Conservation (phyloP, 92 coral and sea anemone species). For the Zoanthus sociatus region DNA sequence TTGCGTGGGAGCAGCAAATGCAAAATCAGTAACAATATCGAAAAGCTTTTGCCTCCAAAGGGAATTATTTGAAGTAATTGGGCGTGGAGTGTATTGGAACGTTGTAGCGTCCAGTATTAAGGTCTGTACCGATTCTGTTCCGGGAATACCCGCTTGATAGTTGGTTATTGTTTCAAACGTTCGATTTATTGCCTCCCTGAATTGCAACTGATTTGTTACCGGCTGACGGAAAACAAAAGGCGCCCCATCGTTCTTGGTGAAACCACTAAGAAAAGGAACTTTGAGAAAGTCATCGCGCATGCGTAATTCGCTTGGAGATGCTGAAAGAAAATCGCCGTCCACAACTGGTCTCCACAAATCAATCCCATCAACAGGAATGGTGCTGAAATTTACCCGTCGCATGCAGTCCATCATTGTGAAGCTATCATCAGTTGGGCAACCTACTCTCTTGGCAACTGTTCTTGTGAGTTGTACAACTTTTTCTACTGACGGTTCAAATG, state of each 20-base stretch:
- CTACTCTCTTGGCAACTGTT: constrained; percentile 46
- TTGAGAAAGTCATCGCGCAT: constrained; percentile 39
- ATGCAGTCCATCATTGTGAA: constrained; percentile 51
- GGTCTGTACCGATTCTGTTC: constrained; percentile 18
- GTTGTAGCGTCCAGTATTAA: constrained; percentile 46
- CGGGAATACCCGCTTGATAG: constrained; percentile 36
- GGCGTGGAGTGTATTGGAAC: constrained; percentile 68
- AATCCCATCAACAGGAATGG: constrained; percentile 21
- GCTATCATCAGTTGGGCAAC: constrained; percentile 31
- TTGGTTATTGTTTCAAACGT: constrained; percentile 1
- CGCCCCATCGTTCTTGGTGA: constrained; percentile 60
- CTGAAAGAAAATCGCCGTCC: constrained; percentile 57
- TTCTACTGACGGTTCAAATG: constrained; percentile 8
- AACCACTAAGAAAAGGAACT: constrained; percentile 27
- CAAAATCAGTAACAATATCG: constrained; percentile 52
- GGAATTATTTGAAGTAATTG: constrained; percentile 44
- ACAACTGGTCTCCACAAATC: constrained; percentile 63
- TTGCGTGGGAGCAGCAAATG: constrained; percentile 56
- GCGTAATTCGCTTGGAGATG: constrained; percentile 54
- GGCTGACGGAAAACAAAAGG: not conserved
- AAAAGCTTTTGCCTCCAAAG: constrained; percentile 51
- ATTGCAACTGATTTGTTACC: not conserved
- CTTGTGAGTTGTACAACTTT: constrained; percentile 33
- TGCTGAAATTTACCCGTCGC: constrained; percentile 26
- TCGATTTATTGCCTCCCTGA: constrained; percentile 22